These are phyloP conservation scores for Pardosa pseudoannulata DNA, from an alignment of 2,888 invertebrate genomes.

Conservation along the genomic window DNA sequence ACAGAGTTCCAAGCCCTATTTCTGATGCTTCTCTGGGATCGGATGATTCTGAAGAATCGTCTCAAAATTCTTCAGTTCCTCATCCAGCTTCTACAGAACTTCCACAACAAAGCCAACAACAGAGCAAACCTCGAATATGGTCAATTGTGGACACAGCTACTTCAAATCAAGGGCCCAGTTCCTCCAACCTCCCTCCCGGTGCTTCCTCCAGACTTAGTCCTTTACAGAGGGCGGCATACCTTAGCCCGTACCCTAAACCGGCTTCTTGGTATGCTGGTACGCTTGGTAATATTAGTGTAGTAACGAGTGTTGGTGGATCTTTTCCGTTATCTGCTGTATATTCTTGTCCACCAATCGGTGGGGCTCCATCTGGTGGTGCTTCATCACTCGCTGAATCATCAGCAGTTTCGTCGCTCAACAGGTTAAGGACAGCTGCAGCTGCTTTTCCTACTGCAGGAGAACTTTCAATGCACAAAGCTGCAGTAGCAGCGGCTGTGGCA, in stretches of 20 bases:
- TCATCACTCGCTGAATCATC: constrained; percentile 67
- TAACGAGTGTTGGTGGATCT: constrained; percentile 64
- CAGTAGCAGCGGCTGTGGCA: constrained; percentile 61
- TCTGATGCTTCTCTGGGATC: constrained; percentile 68
- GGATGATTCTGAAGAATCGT: constrained; percentile 59
- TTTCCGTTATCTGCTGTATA: constrained; percentile 73
- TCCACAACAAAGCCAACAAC: constrained; percentile 47
- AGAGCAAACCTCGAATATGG: constrained; percentile 75
- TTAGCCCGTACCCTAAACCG: constrained; percentile 53
- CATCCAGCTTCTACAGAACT: constrained; percentile 40
- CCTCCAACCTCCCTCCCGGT: constrained; percentile 45
- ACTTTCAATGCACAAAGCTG: constrained; percentile 66
- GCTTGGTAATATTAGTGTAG: constrained; percentile 59
- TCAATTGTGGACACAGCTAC: constrained; percentile 76
- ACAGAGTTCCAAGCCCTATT: constrained; percentile 59
- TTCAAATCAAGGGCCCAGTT: constrained; percentile 49
- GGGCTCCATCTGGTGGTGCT: constrained; percentile 31
- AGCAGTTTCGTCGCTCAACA: constrained; percentile 72
- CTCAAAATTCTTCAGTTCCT: constrained; percentile 46
- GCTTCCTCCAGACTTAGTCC: constrained; percentile 64
- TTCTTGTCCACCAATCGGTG: constrained; percentile 70
- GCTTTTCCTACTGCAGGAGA: constrained; percentile 62
- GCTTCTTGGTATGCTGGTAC: constrained; percentile 67
- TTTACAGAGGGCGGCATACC: constrained; percentile 72
- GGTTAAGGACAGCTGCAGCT: constrained; percentile 73